Conservation (phyloP, 2,113 vertebrate genomes). For the Dicerorhinus sumatrensis region DNA sequence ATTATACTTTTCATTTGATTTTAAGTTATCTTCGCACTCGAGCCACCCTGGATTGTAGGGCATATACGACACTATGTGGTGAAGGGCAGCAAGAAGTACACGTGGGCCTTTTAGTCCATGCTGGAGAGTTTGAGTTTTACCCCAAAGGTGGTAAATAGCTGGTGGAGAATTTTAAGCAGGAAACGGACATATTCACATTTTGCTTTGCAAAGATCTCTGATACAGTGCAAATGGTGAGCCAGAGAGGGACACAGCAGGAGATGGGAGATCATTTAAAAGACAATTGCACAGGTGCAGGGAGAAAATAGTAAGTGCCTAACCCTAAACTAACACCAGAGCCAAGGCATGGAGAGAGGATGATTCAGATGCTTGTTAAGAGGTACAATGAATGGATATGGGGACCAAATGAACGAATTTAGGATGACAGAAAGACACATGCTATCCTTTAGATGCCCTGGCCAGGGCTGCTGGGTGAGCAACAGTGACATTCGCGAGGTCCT, state of each 20-base stretch:
- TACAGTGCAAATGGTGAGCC: background rate
- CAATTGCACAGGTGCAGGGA: rapidly evolving
- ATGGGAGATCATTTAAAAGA: background rate
- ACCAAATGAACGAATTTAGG: background rate
- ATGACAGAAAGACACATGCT: too few relatives aligned
- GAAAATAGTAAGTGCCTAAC: background rate
- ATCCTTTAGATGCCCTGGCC: background rate
- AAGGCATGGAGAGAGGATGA: background rate
- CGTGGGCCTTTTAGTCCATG: rapidly evolving
- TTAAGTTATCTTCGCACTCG: too few relatives aligned
- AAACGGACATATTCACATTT: background rate
- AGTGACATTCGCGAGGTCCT: rapidly evolving
- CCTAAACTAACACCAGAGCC: background rate
- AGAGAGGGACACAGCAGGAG: background rate
- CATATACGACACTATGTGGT: background rate
- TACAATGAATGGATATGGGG: background rate
- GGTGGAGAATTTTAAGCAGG: background rate
- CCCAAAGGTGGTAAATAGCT: background rate
- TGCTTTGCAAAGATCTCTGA: background rate
- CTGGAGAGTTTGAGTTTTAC: rapidly evolving
- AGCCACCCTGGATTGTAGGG: too few relatives aligned
- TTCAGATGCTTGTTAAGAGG: too few relatives aligned
- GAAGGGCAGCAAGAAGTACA: background rate
- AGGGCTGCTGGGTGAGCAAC: rapidly evolving
- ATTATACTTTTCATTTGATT: background rate